phyloP scores from a whole-genome alignment of 2,797 vertebrate genomes.

The Dromococcyx pavoninus region DNA sequence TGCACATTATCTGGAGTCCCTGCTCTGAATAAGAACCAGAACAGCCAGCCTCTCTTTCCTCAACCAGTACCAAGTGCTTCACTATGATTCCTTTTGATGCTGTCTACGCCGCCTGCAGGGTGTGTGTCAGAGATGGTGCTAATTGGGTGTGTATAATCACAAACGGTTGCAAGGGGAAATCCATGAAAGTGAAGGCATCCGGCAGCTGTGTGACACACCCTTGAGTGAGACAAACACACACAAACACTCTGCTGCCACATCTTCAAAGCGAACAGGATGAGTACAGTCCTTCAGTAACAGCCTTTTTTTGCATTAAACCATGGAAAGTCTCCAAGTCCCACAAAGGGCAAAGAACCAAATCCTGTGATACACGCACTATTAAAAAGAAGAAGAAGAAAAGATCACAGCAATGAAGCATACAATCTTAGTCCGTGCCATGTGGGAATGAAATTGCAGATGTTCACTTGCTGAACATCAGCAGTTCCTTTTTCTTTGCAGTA shows the following conservation, averaged over 20 bases:
- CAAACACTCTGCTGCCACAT: background rate
- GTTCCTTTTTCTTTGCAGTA: background rate
- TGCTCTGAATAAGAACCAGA: background rate
- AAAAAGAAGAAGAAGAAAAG: background rate
- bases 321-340: slow-evolving; percentile 57
- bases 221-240: background rate
- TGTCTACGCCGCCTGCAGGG: background rate
- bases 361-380: background rate
- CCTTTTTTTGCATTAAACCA: slow-evolving; percentile 63
- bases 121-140: background rate
- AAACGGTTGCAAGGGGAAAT: slow-evolving; percentile 7
- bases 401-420: background rate
- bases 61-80: background rate
- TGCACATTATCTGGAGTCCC: background rate
- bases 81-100: background rate
- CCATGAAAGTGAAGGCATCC: slow-evolving; percentile 35
- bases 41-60: background rate
- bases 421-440: background rate
- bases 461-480: slow-evolving; percentile 24
- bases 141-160: background rate
- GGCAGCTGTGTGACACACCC: slow-evolving; percentile 59
- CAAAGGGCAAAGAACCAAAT: slow-evolving; percentile 24
- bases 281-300: background rate
- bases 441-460: slow-evolving; percentile 43
- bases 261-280: slow-evolving; percentile 61